Evolutionary conservation across 2,888 invertebrate species (phyloP), one percentile per base, ranked within the genome.

Genomic region (Mesoligia furuncula): DNA sequence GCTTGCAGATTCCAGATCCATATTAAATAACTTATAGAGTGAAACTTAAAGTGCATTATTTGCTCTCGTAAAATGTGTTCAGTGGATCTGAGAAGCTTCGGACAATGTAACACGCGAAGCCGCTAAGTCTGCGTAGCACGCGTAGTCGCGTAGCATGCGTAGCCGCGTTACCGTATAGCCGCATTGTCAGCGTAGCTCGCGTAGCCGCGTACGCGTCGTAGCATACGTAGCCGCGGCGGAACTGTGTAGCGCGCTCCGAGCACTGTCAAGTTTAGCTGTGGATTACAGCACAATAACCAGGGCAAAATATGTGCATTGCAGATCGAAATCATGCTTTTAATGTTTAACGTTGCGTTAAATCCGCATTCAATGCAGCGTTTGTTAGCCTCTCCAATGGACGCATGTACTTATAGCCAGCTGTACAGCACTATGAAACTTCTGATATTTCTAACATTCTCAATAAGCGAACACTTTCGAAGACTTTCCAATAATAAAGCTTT

Each of bases 231-330:
- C 15, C 6, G 7, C 27, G 6, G 54, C 36, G 36, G n/a, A 64
- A 54, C 67, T 11, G 7, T 42, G 54, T 77, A 77, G 67, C 54
- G 20, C n/a, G 68, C 64, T 65, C 64, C 75, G 15, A 51, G 20
- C 15, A 31, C 45, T 39, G 13, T 48, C 31, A 70, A 17, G 7
- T 51, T 57, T 48, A 8, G 15, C 20, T 2, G 17, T 17, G 17
- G 5, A n/a, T 20, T 31, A 15, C 17, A 45, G 9, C 11, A n/a
- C 57, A 65, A 59, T 48, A 20, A 57, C 8, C 36, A n/a, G 1
- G 3, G 5, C 17, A 36, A 39, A 31, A 13, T 59, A 36, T 11
- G n/a, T 11, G n/a, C n/a, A 24, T 27, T 31, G n/a, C 7, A 7
- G 59, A 64, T 27, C 3, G 24, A 6, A 48, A 42, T 11, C 0